Percentiles rank a stretch among this genome's conserved stretches.
phyloP scores from a whole-genome alignment of 2,797 vertebrate genomes.

The Esox lucius region DNA sequence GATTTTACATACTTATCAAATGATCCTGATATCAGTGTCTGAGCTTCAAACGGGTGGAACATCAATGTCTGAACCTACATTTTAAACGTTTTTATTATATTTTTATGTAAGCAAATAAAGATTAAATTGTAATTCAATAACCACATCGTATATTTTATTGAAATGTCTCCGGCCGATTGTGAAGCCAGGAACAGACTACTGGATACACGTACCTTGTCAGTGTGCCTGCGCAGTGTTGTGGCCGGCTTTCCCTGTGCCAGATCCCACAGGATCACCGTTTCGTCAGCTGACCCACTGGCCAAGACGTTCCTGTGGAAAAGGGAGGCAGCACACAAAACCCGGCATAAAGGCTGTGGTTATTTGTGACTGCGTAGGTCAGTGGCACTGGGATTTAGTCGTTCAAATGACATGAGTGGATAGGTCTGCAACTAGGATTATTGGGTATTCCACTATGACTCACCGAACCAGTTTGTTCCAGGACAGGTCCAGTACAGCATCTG shows the following conservation, averaged over 20 bases:
- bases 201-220: slow-evolving; percentile 83
- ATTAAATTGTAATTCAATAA: not conserved
- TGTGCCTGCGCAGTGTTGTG: slow-evolving; percentile 81
- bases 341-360: not conserved
- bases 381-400: not conserved
- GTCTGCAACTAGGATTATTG: not conserved
- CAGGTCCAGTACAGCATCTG: slow-evolving; percentile 91
- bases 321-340: not conserved
- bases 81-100: not conserved
- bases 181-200: not conserved
- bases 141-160: not conserved
- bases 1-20: slow-evolving; percentile 86
- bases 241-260: slow-evolving; percentile 85
- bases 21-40: slow-evolving; percentile 93
- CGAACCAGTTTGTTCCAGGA: slow-evolving; percentile 93
- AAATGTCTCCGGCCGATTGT: not conserved
- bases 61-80: slow-evolving; percentile 90
- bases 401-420: not conserved
- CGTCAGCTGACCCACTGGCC: slow-evolving; percentile 92
- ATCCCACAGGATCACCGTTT: slow-evolving; percentile 91
- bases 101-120: not conserved
- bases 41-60: slow-evolving; percentile 96
- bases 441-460: slow-evolving; percentile 65
- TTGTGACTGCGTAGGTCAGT: not conserved
- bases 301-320: slow-evolving; percentile 82